These are phyloP conservation scores for Hyaena hyaena DNA, from an alignment of 2,113 vertebrate genomes.

Conservation along the genomic window DNA sequence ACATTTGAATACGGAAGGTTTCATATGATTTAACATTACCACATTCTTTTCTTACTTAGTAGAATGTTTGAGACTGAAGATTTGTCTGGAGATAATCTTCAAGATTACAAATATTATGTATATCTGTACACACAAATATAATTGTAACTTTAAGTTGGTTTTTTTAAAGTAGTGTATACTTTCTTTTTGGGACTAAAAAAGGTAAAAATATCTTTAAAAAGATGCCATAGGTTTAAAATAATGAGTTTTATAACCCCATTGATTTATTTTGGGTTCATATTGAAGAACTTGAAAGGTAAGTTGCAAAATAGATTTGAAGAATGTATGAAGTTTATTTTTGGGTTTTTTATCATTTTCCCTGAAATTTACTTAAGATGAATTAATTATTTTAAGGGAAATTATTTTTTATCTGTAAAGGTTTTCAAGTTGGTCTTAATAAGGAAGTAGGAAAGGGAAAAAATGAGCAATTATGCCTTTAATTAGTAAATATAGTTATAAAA, in stretches of 20 bases:
- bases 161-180: not conserved
- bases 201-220: not conserved
- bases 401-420: not conserved
- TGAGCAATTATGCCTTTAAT: not conserved
- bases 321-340: constrained; percentile 2
- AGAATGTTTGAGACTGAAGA: constrained; percentile 45
- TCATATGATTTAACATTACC: not conserved
- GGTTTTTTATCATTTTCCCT: constrained; percentile 19
- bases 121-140: not conserved
- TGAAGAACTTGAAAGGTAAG: constrained; percentile 17
- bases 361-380: not conserved
- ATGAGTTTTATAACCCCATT: constrained; percentile 24
- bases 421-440: not conserved
- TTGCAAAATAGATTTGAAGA: constrained; percentile 40
- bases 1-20: constrained; percentile 2
- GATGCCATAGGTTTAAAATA: not conserved
- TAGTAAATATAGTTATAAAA: constrained; percentile 25
- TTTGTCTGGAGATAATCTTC: constrained; percentile 23
- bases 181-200: constrained; percentile 17
- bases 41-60: constrained; percentile 30
- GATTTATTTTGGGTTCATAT: not conserved
- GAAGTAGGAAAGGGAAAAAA: not conserved
- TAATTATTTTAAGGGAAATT: constrained; percentile 23
- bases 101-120: not conserved
- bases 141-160: not conserved